Percentiles rank a stretch among this genome's conserved stretches.
Evolutionary conservation across 2,113 vertebrate species (phyloP).

Genomic region (Otocyon megalotis): DNA sequence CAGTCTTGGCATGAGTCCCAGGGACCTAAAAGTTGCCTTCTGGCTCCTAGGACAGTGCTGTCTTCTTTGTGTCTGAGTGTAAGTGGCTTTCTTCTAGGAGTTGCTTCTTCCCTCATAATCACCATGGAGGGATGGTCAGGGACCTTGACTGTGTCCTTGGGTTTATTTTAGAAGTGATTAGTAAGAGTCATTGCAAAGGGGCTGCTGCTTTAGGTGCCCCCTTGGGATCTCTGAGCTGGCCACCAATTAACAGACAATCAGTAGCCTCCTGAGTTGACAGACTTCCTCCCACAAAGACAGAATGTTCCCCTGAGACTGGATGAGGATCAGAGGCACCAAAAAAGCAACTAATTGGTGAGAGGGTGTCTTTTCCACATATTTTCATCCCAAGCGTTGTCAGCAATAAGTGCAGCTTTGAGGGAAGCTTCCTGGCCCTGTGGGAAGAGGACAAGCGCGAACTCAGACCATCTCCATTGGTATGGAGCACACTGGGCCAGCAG

Average conservation of each 20-base stretch:
- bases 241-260: not conserved
- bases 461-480: not conserved
- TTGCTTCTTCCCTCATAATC: not conserved
- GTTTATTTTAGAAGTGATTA: not conserved
- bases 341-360: not conserved
- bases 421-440: not conserved
- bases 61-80: not conserved
- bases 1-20: accelerated
- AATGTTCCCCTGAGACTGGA: not conserved
- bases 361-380: not conserved
- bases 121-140: not conserved
- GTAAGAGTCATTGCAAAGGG: not conserved
- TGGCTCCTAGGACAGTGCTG: not conserved
- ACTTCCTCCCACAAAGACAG: not conserved
- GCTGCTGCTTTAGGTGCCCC: not conserved
- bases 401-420: not conserved
- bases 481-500: not conserved
- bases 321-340: not conserved
- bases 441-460: not conserved
- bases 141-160: not conserved
- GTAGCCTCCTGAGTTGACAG: not conserved
- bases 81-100: not conserved
- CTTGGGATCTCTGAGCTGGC: not conserved
- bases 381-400: not conserved
- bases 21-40: not conserved